Evolutionary conservation across 2,888 invertebrate genomes (phyloP), one percentile per base, ranked within the genome.

Genomic region (Hydraecia micacea): DNA sequence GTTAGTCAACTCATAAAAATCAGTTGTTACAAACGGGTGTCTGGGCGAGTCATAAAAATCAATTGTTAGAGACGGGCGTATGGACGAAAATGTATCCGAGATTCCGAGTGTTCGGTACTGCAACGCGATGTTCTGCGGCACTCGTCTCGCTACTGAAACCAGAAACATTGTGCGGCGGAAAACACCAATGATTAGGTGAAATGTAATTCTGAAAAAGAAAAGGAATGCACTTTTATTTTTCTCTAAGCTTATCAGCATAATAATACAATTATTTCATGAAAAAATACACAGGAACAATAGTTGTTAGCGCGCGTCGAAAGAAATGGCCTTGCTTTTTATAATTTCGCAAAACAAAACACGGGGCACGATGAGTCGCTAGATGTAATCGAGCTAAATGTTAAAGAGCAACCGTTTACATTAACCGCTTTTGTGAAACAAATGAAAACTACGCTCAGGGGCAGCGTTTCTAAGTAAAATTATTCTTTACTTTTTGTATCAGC

Each of bases 341-440:
- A 88, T 89, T 91, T 90, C 81, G 77, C 85, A 79, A 89, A 90
- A 92, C 88, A 90, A 92, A 92, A 90, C 88, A 82, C 87, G 86
- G 83, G 87, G 84, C 80, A 89, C 88, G 89, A 88, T 89, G 91
- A 91, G 91, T 90, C 89, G 90, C 88, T 89, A 91, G 91, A 94
- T 93, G 92, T 93, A 94, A 95, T 94, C 92, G 92, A 93, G 94
- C 91, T 95, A 94, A 94, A 95, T 93, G 93, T 93, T 94, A 94
- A 95, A 93, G 91, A 93, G 92, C 92, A 89, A 88, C 91, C 92
- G 91, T 94, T 94, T 93, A 93, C 93, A 94, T 94, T 94, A 95
- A 94, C 93, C 93, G 93, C 93, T 93, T 95, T 93, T 93, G 94
- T 93, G 92, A 92, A 94, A 94, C 93, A 94, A 95, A 95, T 94